A percentile compares a stretch with the other conserved stretches of the same genome.
These are phyloP conservation scores for Bettongia penicillata DNA, from an alignment of 2,113 vertebrate genomes.

Conservation along the genomic window DNA sequence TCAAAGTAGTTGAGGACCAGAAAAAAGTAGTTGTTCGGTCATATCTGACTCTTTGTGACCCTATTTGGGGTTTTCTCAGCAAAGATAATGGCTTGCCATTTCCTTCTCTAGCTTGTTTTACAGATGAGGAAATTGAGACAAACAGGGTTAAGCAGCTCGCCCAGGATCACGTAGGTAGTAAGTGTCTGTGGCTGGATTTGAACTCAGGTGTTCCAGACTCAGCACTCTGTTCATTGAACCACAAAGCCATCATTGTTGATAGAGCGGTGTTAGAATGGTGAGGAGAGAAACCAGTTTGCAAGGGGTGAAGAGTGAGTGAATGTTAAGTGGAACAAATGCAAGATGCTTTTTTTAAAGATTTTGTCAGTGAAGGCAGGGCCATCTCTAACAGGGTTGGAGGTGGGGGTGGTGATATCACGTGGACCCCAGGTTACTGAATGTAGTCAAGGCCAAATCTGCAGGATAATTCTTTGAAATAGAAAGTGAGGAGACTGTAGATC, in stretches of 20 bases:
- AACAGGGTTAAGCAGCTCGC: no score
- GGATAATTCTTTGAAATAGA: not conserved
- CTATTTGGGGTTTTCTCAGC: no score
- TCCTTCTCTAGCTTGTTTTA: no score
- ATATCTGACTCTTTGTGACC: no score
- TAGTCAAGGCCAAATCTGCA: not conserved
- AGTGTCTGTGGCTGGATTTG: no score
- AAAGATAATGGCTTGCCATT: no score
- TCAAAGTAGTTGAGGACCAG: not conserved
- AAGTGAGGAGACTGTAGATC: not conserved
- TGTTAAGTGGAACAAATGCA: not conserved
- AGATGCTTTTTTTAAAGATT: not conserved
- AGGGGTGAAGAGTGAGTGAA: not conserved
- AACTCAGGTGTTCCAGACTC: no score
- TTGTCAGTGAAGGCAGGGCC: not conserved
- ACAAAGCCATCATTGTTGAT: not conserved
- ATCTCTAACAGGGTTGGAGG: no score
- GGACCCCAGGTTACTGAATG: not conserved
- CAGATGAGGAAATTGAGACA: no score
- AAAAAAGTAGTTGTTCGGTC: not conserved
- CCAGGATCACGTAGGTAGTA: no score
- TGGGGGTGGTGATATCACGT: not conserved
- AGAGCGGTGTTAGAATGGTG: not conserved
- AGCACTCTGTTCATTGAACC: no score
- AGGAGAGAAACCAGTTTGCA: no score